Evolutionary conservation across 2,113 vertebrate species (phyloP).

Genomic region (Cichladusa arquata): DNA sequence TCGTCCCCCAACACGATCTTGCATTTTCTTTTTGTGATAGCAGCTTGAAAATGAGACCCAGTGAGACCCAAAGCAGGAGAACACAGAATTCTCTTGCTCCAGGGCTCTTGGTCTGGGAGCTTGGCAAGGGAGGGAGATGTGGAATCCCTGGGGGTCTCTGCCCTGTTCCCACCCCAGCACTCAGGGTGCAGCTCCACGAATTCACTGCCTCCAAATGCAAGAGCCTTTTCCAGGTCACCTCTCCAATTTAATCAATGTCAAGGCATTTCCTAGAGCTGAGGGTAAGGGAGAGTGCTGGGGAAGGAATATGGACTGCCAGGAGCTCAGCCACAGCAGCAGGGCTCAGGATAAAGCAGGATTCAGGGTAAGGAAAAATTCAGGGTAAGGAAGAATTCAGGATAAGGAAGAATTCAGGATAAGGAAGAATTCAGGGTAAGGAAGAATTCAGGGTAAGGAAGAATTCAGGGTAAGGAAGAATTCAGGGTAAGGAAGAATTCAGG

Average conservation of each 20-base stretch:
- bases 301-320: background rate
- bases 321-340: background rate
- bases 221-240: background rate
- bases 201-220: background rate
- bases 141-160: background rate
- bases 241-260: background rate
- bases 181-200: fast-evolving
- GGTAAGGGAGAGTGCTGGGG: background rate
- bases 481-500: no score
- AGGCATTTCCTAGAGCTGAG: background rate
- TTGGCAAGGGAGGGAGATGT: background rate
- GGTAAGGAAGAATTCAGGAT: no score
- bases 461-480: no score
- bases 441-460: no score
- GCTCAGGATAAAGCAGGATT: no score
- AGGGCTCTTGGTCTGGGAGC: background rate
- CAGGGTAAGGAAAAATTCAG: no score
- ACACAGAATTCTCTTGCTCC: no score
- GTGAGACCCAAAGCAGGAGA: no score
- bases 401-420: no score
- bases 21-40: background rate
- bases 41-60: background rate
- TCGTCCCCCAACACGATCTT: background rate
- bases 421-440: no score
- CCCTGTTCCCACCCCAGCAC: background rate